Evolutionary conservation across 2,888 invertebrate species (phyloP).

Genomic region (Pteria penguin): DNA sequence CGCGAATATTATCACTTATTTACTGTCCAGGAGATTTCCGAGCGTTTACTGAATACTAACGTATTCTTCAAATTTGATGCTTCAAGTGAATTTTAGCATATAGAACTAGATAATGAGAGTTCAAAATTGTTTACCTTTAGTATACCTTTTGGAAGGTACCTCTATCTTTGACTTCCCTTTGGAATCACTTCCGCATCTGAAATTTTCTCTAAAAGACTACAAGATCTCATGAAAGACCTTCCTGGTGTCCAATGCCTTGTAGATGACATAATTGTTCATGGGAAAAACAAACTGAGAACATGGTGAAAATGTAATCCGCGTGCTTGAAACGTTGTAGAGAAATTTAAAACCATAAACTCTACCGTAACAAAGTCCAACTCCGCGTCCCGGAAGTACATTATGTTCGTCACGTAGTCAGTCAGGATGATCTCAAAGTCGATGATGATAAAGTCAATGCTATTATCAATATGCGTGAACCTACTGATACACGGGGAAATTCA

Average conservation of each 20-base stretch:
- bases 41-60: constrained; percentile 1
- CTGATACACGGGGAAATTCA: constrained; percentile 17
- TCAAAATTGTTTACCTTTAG: constrained; percentile 34
- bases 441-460: constrained; percentile 27
- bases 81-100: constrained; percentile 35
- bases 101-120: constrained; percentile 25
- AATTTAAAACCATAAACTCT: constrained; percentile 34
- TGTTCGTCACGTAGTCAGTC: constrained; percentile 24
- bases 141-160: constrained; percentile 27
- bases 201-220: constrained; percentile 16
- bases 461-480: constrained; percentile 21
- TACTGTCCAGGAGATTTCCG: constrained; percentile 12
- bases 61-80: constrained; percentile 35
- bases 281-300: constrained; percentile 16
- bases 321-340: constrained; percentile 23
- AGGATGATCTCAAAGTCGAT: constrained; percentile 29
- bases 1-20: constrained; percentile 26
- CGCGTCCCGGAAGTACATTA: constrained; percentile 30
- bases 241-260: constrained; percentile 23
- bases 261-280: constrained; percentile 31
- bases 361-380: constrained; percentile 18
- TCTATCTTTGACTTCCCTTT: constrained; percentile 22
- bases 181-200: constrained; percentile 21
- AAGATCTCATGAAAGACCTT: constrained; percentile 8
- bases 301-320: constrained; percentile 10